Evolutionary conservation across 2,888 invertebrate species (phyloP).

Genomic region (Lasioglossum zephyrum): DNA sequence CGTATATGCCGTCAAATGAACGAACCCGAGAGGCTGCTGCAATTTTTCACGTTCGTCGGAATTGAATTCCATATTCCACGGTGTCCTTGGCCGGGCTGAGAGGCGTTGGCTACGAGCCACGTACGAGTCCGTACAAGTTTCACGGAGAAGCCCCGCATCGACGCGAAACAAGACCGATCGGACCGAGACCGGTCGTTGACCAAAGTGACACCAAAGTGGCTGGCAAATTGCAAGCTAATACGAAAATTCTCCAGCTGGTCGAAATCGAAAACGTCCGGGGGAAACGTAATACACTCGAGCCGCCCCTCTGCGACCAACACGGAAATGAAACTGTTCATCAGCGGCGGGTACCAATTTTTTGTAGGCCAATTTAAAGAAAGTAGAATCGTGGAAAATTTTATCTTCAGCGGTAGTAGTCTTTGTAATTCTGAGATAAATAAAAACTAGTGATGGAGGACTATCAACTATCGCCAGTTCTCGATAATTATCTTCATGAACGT

Average conservation of each 20-base stretch:
- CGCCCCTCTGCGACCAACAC: background rate
- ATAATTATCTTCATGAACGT: no score
- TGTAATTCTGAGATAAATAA: no score
- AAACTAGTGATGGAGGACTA: no score
- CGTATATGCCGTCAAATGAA: conserved; percentile 33
- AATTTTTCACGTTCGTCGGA: conserved; percentile 35
- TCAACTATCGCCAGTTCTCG: no score
- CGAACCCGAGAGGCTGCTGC: conserved; percentile 6
- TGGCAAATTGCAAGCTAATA: background rate
- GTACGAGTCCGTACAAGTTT: conserved; percentile 52
- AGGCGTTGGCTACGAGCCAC: conserved; percentile 43
- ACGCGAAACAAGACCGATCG: background rate
- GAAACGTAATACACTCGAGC: background rate
- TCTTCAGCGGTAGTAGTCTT: no score
- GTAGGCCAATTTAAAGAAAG: no score
- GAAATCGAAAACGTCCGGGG: background rate
- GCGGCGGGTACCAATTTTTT: no score
- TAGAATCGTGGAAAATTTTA: no score
- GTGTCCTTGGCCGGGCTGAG: conserved; percentile 40
- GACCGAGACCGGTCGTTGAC: background rate
- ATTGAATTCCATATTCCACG: conserved; percentile 49
- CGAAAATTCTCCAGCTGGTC: background rate
- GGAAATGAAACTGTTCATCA: background rate
- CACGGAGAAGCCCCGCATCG: conserved; percentile 31
- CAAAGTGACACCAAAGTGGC: background rate